A percentile compares a stretch with the other conserved stretches of the same genome.
Evolutionary conservation across 2,797 vertebrate species (phyloP).

Genomic region (Sebastes umbrosus): DNA sequence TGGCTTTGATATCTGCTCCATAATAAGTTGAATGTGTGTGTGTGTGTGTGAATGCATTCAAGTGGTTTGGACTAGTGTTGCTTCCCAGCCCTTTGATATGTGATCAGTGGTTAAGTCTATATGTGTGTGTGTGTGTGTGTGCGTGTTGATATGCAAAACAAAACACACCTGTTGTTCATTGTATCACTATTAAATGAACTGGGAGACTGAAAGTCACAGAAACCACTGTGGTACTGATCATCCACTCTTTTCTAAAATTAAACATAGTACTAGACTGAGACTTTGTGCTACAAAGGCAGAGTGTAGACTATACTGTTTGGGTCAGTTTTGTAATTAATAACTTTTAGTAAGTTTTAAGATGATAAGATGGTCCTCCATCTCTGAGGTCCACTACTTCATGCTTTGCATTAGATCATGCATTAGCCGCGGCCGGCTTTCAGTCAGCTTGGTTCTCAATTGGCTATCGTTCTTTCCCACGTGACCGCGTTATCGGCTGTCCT

Average conservation of each 20-base stretch:
- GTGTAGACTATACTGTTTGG: background rate
- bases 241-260: background rate
- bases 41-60: background rate
- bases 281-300: background rate
- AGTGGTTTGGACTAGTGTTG: background rate
- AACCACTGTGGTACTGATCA: background rate
- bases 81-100: background rate
- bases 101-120: background rate
- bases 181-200: background rate
- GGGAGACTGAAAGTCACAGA: background rate
- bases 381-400: too few relatives aligned
- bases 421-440: too few relatives aligned
- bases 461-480: too few relatives aligned
- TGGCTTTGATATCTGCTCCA: background rate
- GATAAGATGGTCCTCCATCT: too few relatives aligned
- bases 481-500: too few relatives aligned
- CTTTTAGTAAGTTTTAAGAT: too few relatives aligned
- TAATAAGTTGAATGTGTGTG: background rate
- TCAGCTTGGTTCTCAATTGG: too few relatives aligned
- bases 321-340: too few relatives aligned
- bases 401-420: too few relatives aligned
- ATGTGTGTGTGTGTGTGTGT: too few relatives aligned
- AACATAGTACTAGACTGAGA: background rate
- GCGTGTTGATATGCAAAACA: background rate
- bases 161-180: background rate